phyloP scores from a whole-genome alignment of 1,140 invertebrate genomes.

The Caenorhabditis briggsae region DNA sequence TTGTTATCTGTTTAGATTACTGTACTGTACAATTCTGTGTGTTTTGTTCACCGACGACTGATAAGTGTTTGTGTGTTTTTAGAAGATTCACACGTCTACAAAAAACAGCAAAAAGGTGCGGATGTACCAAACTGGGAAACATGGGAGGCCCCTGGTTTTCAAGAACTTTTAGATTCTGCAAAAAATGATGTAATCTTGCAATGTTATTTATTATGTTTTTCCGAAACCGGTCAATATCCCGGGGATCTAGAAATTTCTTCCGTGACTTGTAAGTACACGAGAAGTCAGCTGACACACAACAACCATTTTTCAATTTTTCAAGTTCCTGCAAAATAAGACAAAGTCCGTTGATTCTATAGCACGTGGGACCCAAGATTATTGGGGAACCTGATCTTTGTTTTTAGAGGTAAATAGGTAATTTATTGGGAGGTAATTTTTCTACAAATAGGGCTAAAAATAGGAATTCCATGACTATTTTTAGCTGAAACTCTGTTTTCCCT shows the following conservation, averaged over 20 bases:
- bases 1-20: constrained; percentile 31
- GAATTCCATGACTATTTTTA: constrained; percentile 25
- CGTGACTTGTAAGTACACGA: neutral
- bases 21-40: neutral
- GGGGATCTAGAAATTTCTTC: constrained; percentile 19
- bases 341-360: neutral
- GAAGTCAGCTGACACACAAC: constrained; percentile 15
- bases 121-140: neutral
- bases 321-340: constrained; percentile 20
- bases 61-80: constrained; percentile 6
- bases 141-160: too few species aligned
- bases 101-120: neutral
- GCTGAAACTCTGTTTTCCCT: neutral
- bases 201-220: neutral
- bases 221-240: neutral
- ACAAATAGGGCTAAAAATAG: neutral
- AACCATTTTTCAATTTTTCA: neutral
- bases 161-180: too few species aligned
- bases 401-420: neutral
- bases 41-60: neutral
- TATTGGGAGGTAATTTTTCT: neutral
- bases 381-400: neutral
- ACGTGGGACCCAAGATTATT: neutral
- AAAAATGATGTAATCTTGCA: neutral
- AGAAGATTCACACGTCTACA: constrained; percentile 5